Percentiles rank a stretch among this genome's conserved stretches.
phyloP scores from a whole-genome alignment of 2,888 invertebrate species.

The Kryphioiulus occultus region DNA sequence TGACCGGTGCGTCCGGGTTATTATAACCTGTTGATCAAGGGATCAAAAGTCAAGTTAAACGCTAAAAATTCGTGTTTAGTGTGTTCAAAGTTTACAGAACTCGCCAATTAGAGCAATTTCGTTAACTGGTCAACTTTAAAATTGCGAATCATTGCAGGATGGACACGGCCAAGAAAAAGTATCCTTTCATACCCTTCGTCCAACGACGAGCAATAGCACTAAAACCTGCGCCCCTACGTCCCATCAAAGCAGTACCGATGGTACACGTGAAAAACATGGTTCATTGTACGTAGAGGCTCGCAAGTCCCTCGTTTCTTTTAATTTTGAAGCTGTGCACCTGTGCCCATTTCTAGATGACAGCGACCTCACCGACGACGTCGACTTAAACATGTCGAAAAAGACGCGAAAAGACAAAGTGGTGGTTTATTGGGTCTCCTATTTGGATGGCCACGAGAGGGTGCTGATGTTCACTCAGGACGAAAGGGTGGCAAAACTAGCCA shows the following conservation, averaged over 20 bases:
- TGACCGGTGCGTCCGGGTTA: too few species aligned
- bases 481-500: constrained; percentile 71
- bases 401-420: constrained; percentile 77
- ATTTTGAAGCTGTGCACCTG: constrained; percentile 37
- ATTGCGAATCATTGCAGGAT: constrained; percentile 58
- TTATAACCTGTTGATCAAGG: too few species aligned
- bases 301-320: constrained; percentile 38
- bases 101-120: not conserved
- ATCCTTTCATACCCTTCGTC: constrained; percentile 72
- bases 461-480: constrained; percentile 80
- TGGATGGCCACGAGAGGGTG: constrained; percentile 77
- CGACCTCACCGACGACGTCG: constrained; percentile 56
- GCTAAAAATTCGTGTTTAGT: too few species aligned
- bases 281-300: not conserved
- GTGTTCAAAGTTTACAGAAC: too few species aligned
- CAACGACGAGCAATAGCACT: constrained; percentile 55
- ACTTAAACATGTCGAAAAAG: constrained; percentile 65
- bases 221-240: constrained; percentile 57
- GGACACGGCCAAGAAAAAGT: constrained; percentile 74
- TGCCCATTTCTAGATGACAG: constrained; percentile 60
- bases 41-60: too few species aligned
- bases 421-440: constrained; percentile 82
- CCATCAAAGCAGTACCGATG: constrained; percentile 59
- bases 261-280: constrained; percentile 53
- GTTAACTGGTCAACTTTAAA: not conserved